phyloP scores from a whole-genome alignment of 2,888 invertebrate genomes.

The Epinotia ramella region DNA sequence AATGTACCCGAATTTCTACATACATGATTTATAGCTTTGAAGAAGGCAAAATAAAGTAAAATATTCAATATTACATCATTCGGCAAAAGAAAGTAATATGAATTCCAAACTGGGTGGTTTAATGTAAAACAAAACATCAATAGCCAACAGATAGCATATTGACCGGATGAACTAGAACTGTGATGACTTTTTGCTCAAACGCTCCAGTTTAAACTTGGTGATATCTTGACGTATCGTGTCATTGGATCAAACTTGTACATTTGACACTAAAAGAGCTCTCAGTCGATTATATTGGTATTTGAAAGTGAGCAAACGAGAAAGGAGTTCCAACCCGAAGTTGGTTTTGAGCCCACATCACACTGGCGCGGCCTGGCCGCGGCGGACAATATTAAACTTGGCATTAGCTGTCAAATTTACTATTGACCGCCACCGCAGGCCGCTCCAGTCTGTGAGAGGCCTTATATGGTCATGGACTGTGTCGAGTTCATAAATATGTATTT shows the following conservation, averaged over 20 bases:
- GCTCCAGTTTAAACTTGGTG: constrained; percentile 21
- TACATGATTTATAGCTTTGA: not conserved
- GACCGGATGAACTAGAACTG: constrained; percentile 21
- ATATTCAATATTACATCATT: not conserved
- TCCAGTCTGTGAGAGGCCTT: too few relatives aligned
- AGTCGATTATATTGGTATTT: too few relatives aligned
- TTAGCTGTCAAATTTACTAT: too few relatives aligned
- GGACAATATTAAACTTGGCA: too few relatives aligned
- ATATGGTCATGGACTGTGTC: too few relatives aligned
- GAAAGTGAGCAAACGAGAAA: too few relatives aligned
- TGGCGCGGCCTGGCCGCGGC: too few relatives aligned
- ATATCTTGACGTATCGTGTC: constrained; percentile 23
- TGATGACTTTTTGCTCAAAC: constrained; percentile 25
- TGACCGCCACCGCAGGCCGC: too few relatives aligned
- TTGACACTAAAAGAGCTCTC: not conserved
- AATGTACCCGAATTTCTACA: too few relatives aligned
- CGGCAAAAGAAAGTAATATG: constrained; percentile 4
- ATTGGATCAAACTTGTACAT: not conserved
- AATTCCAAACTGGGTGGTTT: constrained; percentile 11
- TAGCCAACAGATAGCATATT: constrained; percentile 19
- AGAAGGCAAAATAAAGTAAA: not conserved
- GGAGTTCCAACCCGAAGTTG: too few relatives aligned
- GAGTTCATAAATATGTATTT: too few relatives aligned
- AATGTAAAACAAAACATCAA: constrained; percentile 16
- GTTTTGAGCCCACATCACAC: too few relatives aligned